Conservation (phyloP, 37 sponge, comb jelly and placozoan species). For the Beroe forskalii region DNA sequence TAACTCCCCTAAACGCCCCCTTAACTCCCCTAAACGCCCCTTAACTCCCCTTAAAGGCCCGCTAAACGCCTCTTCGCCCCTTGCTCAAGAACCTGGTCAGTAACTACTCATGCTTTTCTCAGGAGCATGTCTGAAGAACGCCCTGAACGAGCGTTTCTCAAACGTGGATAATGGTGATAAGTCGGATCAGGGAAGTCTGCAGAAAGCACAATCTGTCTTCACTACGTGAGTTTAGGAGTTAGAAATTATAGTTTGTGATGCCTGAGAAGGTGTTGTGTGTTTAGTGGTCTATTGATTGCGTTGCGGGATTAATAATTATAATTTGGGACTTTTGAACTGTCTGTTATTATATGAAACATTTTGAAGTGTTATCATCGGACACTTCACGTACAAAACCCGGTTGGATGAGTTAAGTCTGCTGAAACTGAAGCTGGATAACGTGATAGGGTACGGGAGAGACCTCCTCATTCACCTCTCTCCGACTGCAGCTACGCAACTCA, state of each 20-base stretch:
- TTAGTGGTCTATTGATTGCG: no score
- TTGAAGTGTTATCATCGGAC: no score
- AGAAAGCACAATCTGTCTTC: background rate
- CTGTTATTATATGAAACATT: no score
- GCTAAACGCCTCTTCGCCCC: no score
- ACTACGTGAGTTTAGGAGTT: background rate
- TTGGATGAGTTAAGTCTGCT: constrained; percentile 14
- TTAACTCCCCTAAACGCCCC: no score
- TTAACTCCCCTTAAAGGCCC: no score
- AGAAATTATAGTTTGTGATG: background rate
- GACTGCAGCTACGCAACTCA: constrained; percentile 38
- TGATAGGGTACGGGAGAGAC: constrained; percentile 37
- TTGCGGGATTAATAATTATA: no score
- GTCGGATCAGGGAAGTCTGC: background rate
- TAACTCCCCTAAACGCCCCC: background rate
- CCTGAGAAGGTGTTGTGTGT: no score
- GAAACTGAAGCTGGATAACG: constrained; percentile 55
- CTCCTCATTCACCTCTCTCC: constrained; percentile 35
- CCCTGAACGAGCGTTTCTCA: background rate
- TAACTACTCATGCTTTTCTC: no score
- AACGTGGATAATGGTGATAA: no score
- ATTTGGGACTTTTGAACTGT: no score
- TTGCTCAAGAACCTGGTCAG: no score
- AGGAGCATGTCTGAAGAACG: constrained; percentile 32
- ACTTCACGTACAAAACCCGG: constrained; percentile 3